Conservation (phyloP, 2,888 invertebrate species). For the Coecobrya sp. region DNA sequence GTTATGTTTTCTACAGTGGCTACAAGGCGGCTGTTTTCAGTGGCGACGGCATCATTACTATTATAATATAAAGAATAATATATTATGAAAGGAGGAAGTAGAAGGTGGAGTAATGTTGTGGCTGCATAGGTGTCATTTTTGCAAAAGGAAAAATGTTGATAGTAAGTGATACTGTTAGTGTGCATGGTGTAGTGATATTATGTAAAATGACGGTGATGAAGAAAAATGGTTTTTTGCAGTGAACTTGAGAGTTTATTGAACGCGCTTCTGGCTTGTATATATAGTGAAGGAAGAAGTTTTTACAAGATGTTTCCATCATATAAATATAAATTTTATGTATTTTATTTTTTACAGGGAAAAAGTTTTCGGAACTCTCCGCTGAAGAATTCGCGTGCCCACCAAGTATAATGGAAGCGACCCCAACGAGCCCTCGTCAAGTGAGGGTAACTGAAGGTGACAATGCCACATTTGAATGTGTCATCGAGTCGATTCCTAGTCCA, state of each 20-base stretch:
- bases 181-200: background rate
- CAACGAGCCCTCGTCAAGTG: constrained; percentile 90
- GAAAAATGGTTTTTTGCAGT: constrained; percentile 57
- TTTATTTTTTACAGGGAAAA: constrained; percentile 89
- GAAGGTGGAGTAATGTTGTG: background rate
- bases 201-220: constrained; percentile 44
- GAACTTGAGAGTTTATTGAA: constrained; percentile 45
- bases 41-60: background rate
- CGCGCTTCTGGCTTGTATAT: constrained; percentile 16
- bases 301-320: background rate
- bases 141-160: background rate
- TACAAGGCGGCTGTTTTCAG: background rate
- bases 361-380: constrained; percentile 92
- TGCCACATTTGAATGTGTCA: constrained; percentile 94
- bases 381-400: constrained; percentile 96
- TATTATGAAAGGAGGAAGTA: constrained; percentile 11
- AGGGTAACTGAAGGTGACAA: constrained; percentile 95
- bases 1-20: background rate
- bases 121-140: background rate
- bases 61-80: constrained; percentile 6
- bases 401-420: constrained; percentile 89
- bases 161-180: background rate
- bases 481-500: constrained; percentile 94
- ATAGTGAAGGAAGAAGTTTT: background rate
- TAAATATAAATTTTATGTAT: background rate